Conservation (phyloP, 2,113 vertebrate species). For the Nipponia nippon region DNA sequence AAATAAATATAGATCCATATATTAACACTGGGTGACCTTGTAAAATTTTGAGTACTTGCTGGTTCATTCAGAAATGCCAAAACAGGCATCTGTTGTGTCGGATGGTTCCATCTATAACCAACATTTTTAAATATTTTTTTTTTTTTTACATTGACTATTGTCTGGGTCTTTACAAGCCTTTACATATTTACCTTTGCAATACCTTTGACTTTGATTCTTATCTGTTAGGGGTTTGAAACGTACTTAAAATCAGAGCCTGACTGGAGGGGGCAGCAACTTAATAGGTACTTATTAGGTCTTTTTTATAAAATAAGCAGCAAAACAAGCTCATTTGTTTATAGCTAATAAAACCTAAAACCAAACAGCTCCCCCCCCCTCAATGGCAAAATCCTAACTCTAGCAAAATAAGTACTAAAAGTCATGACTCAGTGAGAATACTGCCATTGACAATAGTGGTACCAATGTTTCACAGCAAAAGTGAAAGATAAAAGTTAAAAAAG, state of each 20-base stretch:
- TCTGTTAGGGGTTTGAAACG: background rate
- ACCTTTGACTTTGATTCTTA: background rate
- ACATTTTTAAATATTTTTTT: background rate
- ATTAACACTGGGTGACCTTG: background rate
- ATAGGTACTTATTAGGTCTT: background rate
- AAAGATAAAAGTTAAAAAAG: background rate
- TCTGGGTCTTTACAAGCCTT: background rate
- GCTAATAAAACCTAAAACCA: background rate
- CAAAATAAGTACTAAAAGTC: background rate
- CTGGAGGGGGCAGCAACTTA: background rate
- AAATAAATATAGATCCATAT: background rate
- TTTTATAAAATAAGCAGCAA: background rate
- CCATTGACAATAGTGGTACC: background rate
- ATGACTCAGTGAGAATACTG: background rate
- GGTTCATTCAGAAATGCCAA: background rate
- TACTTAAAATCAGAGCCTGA: background rate
- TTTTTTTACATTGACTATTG: background rate
- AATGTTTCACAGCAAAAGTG: background rate
- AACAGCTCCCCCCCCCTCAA: rapidly evolving
- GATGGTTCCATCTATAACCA: background rate
- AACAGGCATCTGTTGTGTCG: background rate
- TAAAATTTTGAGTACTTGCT: background rate
- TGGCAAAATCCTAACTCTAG: background rate
- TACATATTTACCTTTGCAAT: background rate
- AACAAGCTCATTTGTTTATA: background rate